Evolutionary conservation across 2,797 vertebrate species (phyloP), one percentile per base, ranked within the genome.

Genomic region (Anas capensis): DNA sequence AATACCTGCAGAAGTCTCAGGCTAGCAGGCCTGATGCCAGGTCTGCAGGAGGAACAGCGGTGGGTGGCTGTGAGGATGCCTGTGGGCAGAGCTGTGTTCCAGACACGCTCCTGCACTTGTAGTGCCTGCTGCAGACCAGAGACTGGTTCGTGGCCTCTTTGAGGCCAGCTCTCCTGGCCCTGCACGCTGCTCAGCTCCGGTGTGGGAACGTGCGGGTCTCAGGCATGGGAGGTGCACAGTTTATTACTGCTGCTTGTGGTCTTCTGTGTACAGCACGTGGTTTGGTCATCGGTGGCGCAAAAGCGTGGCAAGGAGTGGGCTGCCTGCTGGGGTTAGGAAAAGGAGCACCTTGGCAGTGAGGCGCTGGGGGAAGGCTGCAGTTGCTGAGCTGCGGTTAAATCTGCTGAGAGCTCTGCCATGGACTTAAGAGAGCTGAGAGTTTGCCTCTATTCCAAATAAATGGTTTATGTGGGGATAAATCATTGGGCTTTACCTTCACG

Each of bases 191-290:
- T 49, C 48, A 78, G 27, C 61, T 48, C 61, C 14, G 44, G 6
- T 0, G 0, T 18, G 36, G 19, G 34, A 65, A 56, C 2, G 0
- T 0, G 62, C n/a, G 34, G 57, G 57, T 24, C 31, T 46, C 26
- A 14, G 46, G 5, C 49, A 8, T 10, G 49, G 20, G 20, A 68
- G 27, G 26, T n/a, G 14, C 42, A 6, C 29, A 8, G 1, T 49
- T 82, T 56, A 48, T 83, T 64, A 62, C 23, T 71, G 6, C 48
- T 38, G 34, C 33, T 24, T 36, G 70, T 10, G n/a, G 23, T 34
- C n/a, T 51, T 73, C 20, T 16, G 9, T 2, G 10, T 24, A 10
- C 2, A 46, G 48, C 26, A 48, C 0, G 0, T 9, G 40, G 34
- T 14, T 51, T 56, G 68, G 79, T 23, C 65, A 34, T 6, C 33